Base-by-base conservation (phyloP, 2,888 invertebrate genomes). In the Catotricha subobsoleta region DNA sequence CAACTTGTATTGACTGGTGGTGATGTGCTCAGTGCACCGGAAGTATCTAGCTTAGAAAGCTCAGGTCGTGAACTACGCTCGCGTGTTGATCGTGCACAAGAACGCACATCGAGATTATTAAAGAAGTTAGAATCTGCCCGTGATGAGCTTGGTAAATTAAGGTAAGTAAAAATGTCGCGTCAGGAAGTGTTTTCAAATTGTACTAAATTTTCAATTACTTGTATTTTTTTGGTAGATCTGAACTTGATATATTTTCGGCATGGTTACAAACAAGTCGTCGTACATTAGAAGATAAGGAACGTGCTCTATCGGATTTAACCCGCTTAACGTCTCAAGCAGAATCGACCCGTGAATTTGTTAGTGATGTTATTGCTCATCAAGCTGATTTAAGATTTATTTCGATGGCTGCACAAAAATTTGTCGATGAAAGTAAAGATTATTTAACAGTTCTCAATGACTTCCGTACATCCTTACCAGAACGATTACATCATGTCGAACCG, bases 321-420 rank as follows among this genome's bases (percentile, higher is more conserved):
- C 72, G 76, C 41, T 58, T 86, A 18, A 68, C 74, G 33, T 69
- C 70, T 9, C 80, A 79, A 54, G 72, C 76, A 20, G 86, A 88
- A 48, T 74, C 77, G n/a, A 80, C 83, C 5, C 72, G 84, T 27
- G 88, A 87, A 52, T 87, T 91, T 59, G 82, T 90, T 23, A 82
- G 81, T 47, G 91, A 91, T 61, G 88, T 95, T 3, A 90, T 94
- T 54, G 83, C 90, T 0, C 94, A 94, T 57, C 92, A 94, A 60
- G 95, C 91, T 1, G 95, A 95, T 63, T 66, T 94, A 23, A 68
- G 94, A 43, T 95, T 94, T 62, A 88, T 95, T 50, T 88, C 90
- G 3, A 91, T 94, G 84, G 80, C 91, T 2, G 90, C 90, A 2
- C 91, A 92, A 66, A 92, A 91, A 62, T 94, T 92, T 59, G 78